Evolutionary conservation across 2,888 invertebrate genomes (phyloP), one percentile per base, ranked within the genome.

Genomic region (Cheilosia impressa): DNA sequence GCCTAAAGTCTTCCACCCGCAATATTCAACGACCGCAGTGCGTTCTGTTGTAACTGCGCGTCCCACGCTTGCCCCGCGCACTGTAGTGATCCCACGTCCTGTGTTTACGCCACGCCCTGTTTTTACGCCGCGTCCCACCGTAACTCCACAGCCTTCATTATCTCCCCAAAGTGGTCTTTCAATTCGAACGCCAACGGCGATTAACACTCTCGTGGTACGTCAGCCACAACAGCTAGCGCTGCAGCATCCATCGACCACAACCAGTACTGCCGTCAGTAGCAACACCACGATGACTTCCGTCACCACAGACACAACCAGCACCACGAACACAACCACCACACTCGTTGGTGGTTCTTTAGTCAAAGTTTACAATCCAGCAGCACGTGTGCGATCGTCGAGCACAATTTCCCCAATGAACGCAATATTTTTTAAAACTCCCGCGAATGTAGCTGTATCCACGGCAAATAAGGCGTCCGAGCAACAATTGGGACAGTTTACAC

Each of bases 131-230:
- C 45, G 45, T 47, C 45, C 45, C 4, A 10, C 38, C 13, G 13
- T 38, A 13, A 38, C 38, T 4, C 38, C 38, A 38, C 38, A 38
- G 4, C 10, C 13, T 38, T 2, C 45, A 2, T 45, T 45, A 22
- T 9, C 22, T 22, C 1, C 22, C 4, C 52, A 24, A 15, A 15
- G 52, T 22, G 15, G 24, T 2, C 5, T 52, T n/a, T 24, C 6
- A n/a, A 66, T 78, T 43, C 69, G 79, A 43, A 71, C 84, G 1
- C 84, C 84, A n/a, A 60, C 75, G 57, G 66, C 75, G 4, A 76
- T 84, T 9, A 84, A 84, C 53, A 75, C 79, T 15, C 24, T 55
- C 10, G 55, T 68, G 4, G 53, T 62, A 19, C 6, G 22, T 3
- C 60, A 41, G 13, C 13, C 6, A 2, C 47, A 15, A 19, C 17